Base-by-base conservation (phyloP, 1,140 invertebrate species). In the Platyura marginata region DNA sequence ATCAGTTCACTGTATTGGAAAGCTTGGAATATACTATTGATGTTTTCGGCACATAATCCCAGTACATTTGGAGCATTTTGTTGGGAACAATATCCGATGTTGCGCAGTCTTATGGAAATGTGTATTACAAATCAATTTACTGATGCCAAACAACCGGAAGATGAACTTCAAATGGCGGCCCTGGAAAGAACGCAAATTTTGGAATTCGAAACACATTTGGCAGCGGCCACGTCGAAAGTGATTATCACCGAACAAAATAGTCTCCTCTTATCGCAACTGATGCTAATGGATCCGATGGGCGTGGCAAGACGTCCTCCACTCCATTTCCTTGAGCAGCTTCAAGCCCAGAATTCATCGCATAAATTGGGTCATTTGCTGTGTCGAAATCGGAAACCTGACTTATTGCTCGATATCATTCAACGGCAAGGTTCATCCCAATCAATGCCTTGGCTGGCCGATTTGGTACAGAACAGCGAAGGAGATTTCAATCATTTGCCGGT, bases 361-460 rank as follows among this genome's bases (percentile, higher is more conserved):
- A 76, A 81, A 43, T 66, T 97, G 22, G 89, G 92, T n/a, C 83
- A 92, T 57, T 68, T 92, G 49, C 66, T 97, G 43, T 97, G 91
- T 59, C 69, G 82, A 16, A 88, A 81, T 47, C 68, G 92, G 15
- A 79, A 84, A 55, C 92, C 92, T 1, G 91, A 95, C 59, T 85
- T 96, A 52, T 67, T 97, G 10, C 63, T 96, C 39, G 87, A 94
- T 54, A 87, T 96, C 37, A 94, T 96, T 56, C 82, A 91, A 48
- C 63, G 86, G 43, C 81, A 81, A 55, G 86, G 85, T 46, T 80
- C 86, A 10, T 81, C 79, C 16, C 84, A 88, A 47, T 86, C 91
- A 18, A 94, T 97, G 89, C 89, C 92, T 3, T 97, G 92, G 92
- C 66, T 98, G 29, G 88, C 90, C 11, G 89, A 94, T 58, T 64